Conservation (phyloP, 2,113 vertebrate species). For the Crypturellus undulatus region DNA sequence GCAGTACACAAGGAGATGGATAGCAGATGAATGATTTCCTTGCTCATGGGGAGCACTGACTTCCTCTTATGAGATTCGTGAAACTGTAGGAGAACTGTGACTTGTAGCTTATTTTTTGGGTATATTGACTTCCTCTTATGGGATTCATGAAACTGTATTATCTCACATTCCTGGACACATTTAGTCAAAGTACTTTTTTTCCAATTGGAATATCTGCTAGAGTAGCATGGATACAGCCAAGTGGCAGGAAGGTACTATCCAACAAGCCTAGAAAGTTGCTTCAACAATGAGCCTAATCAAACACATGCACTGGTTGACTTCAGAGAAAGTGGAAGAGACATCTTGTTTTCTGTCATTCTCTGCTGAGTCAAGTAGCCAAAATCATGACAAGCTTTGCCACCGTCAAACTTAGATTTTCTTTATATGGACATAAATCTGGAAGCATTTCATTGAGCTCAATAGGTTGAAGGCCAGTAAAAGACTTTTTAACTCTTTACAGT, state of each 20-base stretch:
- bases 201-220: background rate
- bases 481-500: background rate
- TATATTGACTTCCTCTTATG: slow-evolving; percentile 48
- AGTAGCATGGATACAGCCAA: background rate
- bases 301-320: background rate
- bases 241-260: background rate
- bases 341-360: background rate
- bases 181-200: background rate
- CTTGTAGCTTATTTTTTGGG: slow-evolving; percentile 16
- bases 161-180: background rate
- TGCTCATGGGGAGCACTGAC: slow-evolving; percentile 20
- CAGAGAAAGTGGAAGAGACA: background rate
- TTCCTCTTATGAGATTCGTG: slow-evolving; percentile 61
- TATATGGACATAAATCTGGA: background rate
- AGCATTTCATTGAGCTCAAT: background rate
- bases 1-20: slow-evolving; percentile 42
- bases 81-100: slow-evolving; percentile 44
- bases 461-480: background rate
- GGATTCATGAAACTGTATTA: slow-evolving; percentile 47
- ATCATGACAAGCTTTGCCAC: background rate
- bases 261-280: background rate
- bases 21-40: slow-evolving; percentile 33
- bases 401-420: background rate
- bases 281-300: background rate
- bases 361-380: background rate